phyloP scores from a whole-genome alignment of 1,140 invertebrate species.

The Papilio glaucus region DNA sequence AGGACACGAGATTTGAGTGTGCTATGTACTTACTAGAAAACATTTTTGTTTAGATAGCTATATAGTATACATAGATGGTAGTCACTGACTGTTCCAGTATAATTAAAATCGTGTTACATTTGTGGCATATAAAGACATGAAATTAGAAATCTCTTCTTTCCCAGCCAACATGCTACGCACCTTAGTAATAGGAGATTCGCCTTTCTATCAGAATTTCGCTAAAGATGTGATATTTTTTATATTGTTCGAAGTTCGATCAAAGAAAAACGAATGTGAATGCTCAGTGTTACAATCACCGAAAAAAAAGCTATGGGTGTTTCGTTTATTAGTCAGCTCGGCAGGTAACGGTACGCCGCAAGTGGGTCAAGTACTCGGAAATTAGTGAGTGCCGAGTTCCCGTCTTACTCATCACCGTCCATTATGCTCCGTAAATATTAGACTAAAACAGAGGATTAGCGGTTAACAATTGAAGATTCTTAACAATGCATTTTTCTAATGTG shows the following conservation, averaged over 20 bases:
- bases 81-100: too few species aligned
- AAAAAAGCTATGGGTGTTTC: conserved; percentile 34
- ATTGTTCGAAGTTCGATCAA: not conserved
- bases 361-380: conserved; percentile 75
- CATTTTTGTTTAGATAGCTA: too few species aligned
- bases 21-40: too few species aligned
- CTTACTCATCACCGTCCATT: conserved; percentile 54
- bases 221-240: not conserved
- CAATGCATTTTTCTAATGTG: not conserved
- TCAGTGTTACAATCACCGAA: conserved; percentile 20
- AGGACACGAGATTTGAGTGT: not conserved
- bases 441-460: not conserved
- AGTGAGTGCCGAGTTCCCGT: conserved; percentile 49
- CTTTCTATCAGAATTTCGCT: not conserved
- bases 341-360: conserved; percentile 58
- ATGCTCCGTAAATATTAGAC: conserved; percentile 32
- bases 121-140: too few species aligned
- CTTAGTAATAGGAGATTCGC: too few species aligned
- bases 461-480: not conserved
- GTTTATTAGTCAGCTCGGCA: conserved; percentile 52
- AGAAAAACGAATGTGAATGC: conserved; percentile 18
- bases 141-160: too few species aligned
- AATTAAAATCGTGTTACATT: too few species aligned
- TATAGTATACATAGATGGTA: too few species aligned
- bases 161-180: too few species aligned